A percentile compares a stretch with the other conserved stretches of the same genome.
phyloP scores from a whole-genome alignment of 2,888 invertebrate genomes.

The Caenorhabditis sp. region DNA sequence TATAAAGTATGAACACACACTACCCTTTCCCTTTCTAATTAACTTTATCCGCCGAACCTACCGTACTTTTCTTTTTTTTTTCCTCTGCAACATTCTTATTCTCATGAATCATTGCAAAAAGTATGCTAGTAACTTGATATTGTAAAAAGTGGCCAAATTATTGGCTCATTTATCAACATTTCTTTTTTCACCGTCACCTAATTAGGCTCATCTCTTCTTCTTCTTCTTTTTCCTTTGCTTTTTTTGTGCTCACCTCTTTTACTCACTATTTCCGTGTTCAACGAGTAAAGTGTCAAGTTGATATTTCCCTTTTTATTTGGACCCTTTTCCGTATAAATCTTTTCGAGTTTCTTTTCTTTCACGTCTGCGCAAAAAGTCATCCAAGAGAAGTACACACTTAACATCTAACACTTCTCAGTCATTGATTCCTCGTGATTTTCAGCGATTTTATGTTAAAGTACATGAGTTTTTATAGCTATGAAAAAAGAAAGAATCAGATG shows the following conservation, averaged over 20 bases:
- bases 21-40: too few relatives aligned
- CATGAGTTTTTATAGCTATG: too few relatives aligned
- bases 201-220: not conserved
- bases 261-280: not conserved
- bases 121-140: not conserved
- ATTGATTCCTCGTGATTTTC: not conserved
- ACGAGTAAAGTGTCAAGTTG: not conserved
- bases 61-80: not conserved
- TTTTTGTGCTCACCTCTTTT: not conserved
- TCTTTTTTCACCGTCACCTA: not conserved
- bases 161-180: slow-evolving; percentile 1
- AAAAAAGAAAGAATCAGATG: too few relatives aligned
- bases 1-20: too few relatives aligned
- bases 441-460: not conserved
- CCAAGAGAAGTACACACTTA: too few relatives aligned
- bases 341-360: too few relatives aligned
- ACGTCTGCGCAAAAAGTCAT: too few relatives aligned
- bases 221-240: not conserved
- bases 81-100: not conserved
- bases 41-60: not conserved
- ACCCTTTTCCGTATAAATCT: too few relatives aligned
- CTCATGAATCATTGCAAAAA: not conserved
- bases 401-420: too few relatives aligned
- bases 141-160: not conserved
- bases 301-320: not conserved